Conservation (phyloP, 1,140 invertebrate species). For the Octopus sinensis region DNA sequence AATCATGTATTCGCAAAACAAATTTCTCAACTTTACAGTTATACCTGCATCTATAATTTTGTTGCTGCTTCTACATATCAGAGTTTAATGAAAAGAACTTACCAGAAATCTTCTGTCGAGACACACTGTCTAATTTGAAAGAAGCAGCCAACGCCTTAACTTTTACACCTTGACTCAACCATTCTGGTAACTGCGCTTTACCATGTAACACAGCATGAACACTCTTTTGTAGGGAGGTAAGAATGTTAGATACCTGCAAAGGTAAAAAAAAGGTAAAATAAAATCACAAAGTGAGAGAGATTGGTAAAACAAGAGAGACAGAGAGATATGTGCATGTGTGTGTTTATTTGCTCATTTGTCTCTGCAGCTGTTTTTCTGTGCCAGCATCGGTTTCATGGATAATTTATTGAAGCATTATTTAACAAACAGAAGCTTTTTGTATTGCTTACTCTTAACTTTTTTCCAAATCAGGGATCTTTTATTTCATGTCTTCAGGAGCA, state of each 20-base stretch:
- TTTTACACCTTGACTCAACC: conserved; percentile 83
- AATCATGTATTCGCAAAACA: too few species aligned
- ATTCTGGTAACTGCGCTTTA: conserved; percentile 77
- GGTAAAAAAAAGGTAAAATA: neutral
- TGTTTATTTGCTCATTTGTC: too few species aligned
- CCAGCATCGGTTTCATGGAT: too few species aligned
- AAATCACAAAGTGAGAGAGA: neutral
- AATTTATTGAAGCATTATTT: too few species aligned
- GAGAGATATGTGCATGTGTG: neutral
- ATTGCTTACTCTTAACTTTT: too few species aligned
- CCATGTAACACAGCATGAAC: conserved; percentile 84
- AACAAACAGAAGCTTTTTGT: too few species aligned
- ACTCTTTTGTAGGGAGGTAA: conserved; percentile 83
- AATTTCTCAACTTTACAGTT: too few species aligned
- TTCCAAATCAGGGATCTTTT: too few species aligned
- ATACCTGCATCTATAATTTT: too few species aligned
- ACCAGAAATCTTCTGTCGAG: conserved; percentile 9
- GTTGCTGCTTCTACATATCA: too few species aligned
- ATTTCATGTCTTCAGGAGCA: too few species aligned
- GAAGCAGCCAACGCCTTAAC: conserved; percentile 72
- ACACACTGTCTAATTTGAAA: conserved; percentile 58
- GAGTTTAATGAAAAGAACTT: neutral
- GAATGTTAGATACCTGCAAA: conserved; percentile 76
- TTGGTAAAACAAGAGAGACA: neutral
- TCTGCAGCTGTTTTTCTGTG: too few species aligned